A percentile compares a stretch with the other conserved stretches of the same genome.
phyloP scores from a whole-genome alignment of 2,113 vertebrate species.

The Octodon degus region DNA sequence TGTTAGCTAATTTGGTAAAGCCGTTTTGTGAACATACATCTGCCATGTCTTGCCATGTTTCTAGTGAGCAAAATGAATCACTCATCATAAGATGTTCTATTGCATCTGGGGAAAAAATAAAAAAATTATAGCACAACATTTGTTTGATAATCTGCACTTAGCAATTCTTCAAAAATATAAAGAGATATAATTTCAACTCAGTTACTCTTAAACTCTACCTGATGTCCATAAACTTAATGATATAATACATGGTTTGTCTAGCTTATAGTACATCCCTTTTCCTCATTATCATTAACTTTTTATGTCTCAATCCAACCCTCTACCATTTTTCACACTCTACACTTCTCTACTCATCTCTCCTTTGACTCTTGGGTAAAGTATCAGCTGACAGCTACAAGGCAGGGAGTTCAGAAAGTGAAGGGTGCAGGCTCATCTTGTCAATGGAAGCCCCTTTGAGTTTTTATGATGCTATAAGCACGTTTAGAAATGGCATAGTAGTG shows the following conservation, averaged over 20 bases:
- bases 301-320: background rate
- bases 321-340: background rate
- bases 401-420: conserved; percentile 8
- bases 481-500: background rate
- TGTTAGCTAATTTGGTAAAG: conserved; percentile 59
- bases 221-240: background rate
- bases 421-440: background rate
- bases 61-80: conserved; percentile 68
- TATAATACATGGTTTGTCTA: background rate
- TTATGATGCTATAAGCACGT: background rate
- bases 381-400: background rate
- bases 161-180: conserved; percentile 48
- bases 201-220: background rate
- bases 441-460: background rate
- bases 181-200: conserved; percentile 18
- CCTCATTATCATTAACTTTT: background rate
- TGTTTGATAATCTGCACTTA: conserved; percentile 36
- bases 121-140: background rate
- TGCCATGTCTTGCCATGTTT: conserved; percentile 78
- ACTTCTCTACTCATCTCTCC: background rate
- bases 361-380: background rate
- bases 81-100: conserved; percentile 76
- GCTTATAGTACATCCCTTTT: background rate
- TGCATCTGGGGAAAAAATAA: conserved; percentile 62
- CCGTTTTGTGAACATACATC: conserved; percentile 74